These are phyloP conservation scores for Patella pellucida DNA, from an alignment of 2,888 invertebrate species.

Conservation along the genomic window DNA sequence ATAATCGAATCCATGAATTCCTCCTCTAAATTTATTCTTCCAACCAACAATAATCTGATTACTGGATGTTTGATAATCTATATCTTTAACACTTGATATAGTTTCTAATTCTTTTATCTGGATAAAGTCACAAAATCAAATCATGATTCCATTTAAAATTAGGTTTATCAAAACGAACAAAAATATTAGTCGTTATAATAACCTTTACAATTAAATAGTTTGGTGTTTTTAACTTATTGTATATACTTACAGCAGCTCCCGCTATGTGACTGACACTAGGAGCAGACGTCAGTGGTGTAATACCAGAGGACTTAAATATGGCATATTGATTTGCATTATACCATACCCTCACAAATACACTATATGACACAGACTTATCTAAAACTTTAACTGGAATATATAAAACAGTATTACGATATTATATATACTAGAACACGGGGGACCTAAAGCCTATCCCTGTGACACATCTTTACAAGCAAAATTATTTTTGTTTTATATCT, in stretches of 20 bases:
- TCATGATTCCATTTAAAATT: not conserved
- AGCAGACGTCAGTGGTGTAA: conserved; percentile 23
- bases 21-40: conserved; percentile 2
- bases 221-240: too few species aligned
- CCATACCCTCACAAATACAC: conserved; percentile 36
- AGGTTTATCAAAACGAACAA: too few species aligned
- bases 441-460: too few species aligned
- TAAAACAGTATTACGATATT: too few species aligned
- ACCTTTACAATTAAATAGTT: too few species aligned
- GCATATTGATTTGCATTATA: conserved; percentile 27
- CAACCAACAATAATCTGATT: conserved; percentile 3
- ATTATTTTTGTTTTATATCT: too few species aligned
- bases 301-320: conserved; percentile 37
- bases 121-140: not conserved
- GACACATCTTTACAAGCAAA: too few species aligned
- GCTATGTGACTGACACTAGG: conserved; percentile 16
- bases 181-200: too few species aligned
- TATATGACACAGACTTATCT: conserved; percentile 24
- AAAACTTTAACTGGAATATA: conserved; percentile 7
- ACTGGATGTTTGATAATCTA: not conserved
- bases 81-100: not conserved
- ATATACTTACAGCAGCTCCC: conserved; percentile 19
- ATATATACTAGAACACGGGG: too few species aligned
- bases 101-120: conserved; percentile 9
- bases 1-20: not conserved